Evolutionary conservation across 2,113 vertebrate species (phyloP).

Genomic region (Pipa parva): DNA sequence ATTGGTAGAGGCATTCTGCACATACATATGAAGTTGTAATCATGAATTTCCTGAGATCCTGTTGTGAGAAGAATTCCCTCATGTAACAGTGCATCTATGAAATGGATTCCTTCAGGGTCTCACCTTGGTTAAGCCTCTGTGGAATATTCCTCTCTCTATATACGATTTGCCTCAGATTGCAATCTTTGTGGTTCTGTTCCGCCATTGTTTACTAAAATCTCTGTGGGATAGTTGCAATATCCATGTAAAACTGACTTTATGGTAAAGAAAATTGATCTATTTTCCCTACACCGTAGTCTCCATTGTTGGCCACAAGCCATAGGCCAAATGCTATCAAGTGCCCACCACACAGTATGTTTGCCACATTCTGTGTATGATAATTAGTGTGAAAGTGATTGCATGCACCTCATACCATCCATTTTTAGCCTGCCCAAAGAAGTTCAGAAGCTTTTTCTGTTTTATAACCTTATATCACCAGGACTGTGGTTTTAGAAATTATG

Average conservation of each 20-base stretch:
- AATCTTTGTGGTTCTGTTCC: neutral
- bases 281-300: no score
- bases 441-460: neutral
- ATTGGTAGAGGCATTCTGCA: no score
- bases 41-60: no score
- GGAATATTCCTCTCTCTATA: neutral
- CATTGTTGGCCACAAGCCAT: neutral
- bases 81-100: no score
- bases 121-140: neutral
- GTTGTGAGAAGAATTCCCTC: no score
- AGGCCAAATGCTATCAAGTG: neutral
- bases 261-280: no score
- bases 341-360: neutral
- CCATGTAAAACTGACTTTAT: neutral
- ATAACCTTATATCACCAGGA: neutral
- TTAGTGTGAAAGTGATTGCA: neutral
- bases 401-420: neutral
- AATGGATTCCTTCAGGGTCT: neutral
- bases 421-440: neutral
- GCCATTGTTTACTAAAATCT: neutral
- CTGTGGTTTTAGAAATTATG: no score
- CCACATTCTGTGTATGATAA: neutral
- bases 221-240: constrained; percentile 1
- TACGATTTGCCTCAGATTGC: neutral
- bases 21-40: no score